Conservation (phyloP, 1,140 invertebrate genomes). For the Gryllus bimaculatus region DNA sequence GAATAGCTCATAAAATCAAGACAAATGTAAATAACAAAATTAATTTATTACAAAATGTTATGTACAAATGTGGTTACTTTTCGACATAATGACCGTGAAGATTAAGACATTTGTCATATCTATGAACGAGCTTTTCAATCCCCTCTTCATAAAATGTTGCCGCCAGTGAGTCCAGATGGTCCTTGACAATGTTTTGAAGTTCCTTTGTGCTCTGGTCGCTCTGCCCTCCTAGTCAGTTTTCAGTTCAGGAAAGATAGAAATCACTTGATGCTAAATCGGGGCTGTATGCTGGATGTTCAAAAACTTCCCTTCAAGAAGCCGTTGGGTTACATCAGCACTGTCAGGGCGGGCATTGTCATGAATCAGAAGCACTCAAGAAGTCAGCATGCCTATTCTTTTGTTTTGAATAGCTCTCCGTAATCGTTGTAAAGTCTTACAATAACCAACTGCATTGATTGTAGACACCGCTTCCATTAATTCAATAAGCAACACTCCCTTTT, state of each 20-base stretch:
- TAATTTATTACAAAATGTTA: too few species aligned
- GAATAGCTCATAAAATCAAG: too few species aligned
- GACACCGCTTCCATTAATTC: not conserved
- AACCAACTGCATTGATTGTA: too few species aligned
- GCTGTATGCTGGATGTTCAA: not conserved
- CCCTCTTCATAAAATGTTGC: not conserved
- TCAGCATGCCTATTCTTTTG: slow-evolving; percentile 16
- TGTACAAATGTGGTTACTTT: too few species aligned
- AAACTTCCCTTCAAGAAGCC: too few species aligned
- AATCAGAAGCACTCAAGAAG: slow-evolving; percentile 7
- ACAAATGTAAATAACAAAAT: too few species aligned
- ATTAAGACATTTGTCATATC: not conserved
- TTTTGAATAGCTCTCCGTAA: slow-evolving; percentile 14
- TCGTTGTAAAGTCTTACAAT: not conserved
- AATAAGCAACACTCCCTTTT: slow-evolving; percentile 4
- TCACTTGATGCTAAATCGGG: not conserved
- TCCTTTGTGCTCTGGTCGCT: too few species aligned
- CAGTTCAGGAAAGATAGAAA: not conserved
- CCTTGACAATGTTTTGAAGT: too few species aligned
- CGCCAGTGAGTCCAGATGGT: not conserved
- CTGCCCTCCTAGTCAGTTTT: not conserved
- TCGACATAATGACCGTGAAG: too few species aligned
- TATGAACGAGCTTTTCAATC: not conserved
- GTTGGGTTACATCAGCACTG: slow-evolving; percentile 8
- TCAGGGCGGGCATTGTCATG: slow-evolving; percentile 15